Conservation (phyloP, 2,113 vertebrate genomes). For the Bagarius yarrelli region DNA sequence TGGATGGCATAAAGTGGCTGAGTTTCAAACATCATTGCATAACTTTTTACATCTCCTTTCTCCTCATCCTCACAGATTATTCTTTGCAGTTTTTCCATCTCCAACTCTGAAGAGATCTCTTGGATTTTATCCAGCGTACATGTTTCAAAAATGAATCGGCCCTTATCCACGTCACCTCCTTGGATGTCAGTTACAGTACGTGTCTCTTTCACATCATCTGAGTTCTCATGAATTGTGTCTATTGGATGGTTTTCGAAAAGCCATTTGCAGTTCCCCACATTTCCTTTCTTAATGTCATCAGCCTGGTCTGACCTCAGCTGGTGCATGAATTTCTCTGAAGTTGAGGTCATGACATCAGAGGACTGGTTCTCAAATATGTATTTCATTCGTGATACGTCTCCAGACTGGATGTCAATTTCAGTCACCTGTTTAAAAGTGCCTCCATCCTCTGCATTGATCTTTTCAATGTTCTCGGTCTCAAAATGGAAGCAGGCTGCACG, state of each 20-base stretch:
- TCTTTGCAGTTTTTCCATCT: slow-evolving; percentile 62
- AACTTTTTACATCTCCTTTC: slow-evolving; percentile 83
- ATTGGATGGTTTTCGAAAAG: slow-evolving; percentile 87
- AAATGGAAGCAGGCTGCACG: slow-evolving; percentile 81
- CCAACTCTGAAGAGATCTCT: slow-evolving; percentile 67
- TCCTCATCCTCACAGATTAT: slow-evolving; percentile 72
- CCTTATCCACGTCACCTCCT: slow-evolving; percentile 81
- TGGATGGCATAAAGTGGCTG: slow-evolving; percentile 87
- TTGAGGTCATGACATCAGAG: slow-evolving; percentile 79
- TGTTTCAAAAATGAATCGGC: slow-evolving; percentile 87
- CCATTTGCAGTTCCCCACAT: slow-evolving; percentile 82
- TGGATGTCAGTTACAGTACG: slow-evolving; percentile 80
- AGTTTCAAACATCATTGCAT: slow-evolving; percentile 88
- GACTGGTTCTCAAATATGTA: slow-evolving; percentile 86
- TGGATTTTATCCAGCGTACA: slow-evolving; percentile 84
- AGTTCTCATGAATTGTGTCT: slow-evolving; percentile 72
- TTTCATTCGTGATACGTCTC: slow-evolving; percentile 84
- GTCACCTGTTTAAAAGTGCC: slow-evolving; percentile 73
- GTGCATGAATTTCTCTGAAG: slow-evolving; percentile 77
- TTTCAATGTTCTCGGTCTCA: slow-evolving; percentile 85
- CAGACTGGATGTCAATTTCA: slow-evolving; percentile 81
- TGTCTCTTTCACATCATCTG: slow-evolving; percentile 59
- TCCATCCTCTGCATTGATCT: slow-evolving; percentile 73
- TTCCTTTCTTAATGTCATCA: slow-evolving; percentile 85
- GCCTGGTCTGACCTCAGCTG: slow-evolving; percentile 76